phyloP scores from a whole-genome alignment of 2,797 vertebrate species.

The Xyrichtys novacula region DNA sequence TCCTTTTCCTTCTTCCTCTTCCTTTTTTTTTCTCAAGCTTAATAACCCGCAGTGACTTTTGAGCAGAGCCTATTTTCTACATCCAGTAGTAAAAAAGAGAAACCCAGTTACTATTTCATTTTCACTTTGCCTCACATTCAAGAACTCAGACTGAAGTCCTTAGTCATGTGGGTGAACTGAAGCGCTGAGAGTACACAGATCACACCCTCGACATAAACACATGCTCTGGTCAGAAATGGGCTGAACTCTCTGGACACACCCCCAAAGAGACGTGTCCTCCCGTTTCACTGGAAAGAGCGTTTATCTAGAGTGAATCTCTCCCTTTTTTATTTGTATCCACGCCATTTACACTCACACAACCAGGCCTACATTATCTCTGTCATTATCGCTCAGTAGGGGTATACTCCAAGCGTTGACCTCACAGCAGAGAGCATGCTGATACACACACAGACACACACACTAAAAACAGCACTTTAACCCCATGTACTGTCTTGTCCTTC shows the following conservation, averaged over 20 bases:
- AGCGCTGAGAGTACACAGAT: constrained; percentile 17
- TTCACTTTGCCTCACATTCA: constrained; percentile 17
- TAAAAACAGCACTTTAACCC: constrained; percentile 32
- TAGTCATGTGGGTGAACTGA: background rate
- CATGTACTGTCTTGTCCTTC: constrained; percentile 49
- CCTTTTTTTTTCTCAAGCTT: constrained; percentile 10
- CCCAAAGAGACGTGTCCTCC: constrained; percentile 31
- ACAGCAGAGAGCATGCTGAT: constrained; percentile 20
- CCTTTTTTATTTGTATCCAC: constrained; percentile 39
- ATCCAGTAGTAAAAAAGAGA: background rate
- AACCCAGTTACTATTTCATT: constrained; percentile 13
- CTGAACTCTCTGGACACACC: constrained; percentile 28
- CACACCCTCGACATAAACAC: constrained; percentile 65
- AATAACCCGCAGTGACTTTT: constrained; percentile 22
- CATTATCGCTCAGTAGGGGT: constrained; percentile 42
- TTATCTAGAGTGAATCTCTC: constrained; percentile 37
- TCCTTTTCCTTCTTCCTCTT: constrained; percentile 7
- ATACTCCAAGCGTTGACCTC: constrained; percentile 36
- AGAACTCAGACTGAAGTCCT: background rate
- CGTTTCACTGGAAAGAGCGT: constrained; percentile 33
- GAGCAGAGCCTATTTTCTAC: constrained; percentile 2
- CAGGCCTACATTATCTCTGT: constrained; percentile 28
- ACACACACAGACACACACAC: constrained; percentile 11
- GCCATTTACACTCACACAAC: constrained; percentile 7
- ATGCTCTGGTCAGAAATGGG: constrained; percentile 28